Percentiles rank a stretch among this genome's conserved stretches.
These are phyloP conservation scores for Bombus sylvicola DNA, from an alignment of 1,140 invertebrate species.

Conservation along the genomic window DNA sequence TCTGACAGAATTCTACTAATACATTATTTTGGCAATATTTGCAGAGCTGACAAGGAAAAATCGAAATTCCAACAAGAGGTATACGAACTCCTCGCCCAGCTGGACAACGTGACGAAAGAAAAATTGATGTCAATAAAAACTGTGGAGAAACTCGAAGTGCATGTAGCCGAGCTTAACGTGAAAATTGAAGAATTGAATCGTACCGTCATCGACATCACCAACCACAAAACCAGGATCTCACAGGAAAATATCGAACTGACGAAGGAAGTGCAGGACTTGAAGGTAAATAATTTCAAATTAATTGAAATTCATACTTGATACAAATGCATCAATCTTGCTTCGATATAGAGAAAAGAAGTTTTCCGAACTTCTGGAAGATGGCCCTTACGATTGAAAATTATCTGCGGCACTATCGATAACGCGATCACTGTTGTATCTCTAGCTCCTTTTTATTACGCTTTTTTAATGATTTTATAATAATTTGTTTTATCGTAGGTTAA, in stretches of 20 bases:
- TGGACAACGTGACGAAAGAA: constrained; percentile 96
- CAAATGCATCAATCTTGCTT: neutral
- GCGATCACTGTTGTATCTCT: accelerated
- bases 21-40: constrained; percentile 59
- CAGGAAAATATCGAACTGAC: constrained; percentile 96
- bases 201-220: constrained; percentile 96
- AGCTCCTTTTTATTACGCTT: no score
- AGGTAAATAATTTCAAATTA: constrained; percentile 82
- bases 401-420: neutral
- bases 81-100: constrained; percentile 96
- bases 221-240: constrained; percentile 93
- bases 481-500: constrained; percentile 85
- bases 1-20: neutral
- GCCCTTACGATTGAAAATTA: neutral
- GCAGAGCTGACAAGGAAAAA: constrained; percentile 97
- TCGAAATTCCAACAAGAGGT: constrained; percentile 97
- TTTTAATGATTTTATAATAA: neutral
- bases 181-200: constrained; percentile 98
- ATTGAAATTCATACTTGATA: neutral
- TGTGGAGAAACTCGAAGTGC: constrained; percentile 94
- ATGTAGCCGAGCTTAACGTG: constrained; percentile 93
- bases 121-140: constrained; percentile 93
- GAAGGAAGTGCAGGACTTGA: constrained; percentile 97
- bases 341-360: neutral
- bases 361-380: neutral